Percentiles rank a stretch among this genome's conserved stretches.
These are phyloP conservation scores for Agrochola lota DNA, from an alignment of 2,888 invertebrate species.

Conservation along the genomic window DNA sequence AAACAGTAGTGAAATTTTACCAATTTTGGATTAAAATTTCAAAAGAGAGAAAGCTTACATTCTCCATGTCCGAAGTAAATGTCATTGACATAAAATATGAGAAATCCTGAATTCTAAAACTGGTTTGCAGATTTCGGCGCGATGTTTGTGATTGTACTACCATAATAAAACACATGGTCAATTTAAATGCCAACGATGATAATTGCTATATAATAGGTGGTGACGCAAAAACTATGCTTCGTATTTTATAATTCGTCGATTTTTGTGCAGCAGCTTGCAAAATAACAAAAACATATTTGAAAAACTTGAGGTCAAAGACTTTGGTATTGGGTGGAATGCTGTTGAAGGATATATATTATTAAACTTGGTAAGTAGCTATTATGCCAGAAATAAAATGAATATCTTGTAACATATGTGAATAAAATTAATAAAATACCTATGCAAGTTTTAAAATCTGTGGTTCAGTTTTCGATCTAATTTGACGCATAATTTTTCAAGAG, in stretches of 20 bases:
- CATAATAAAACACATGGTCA: slow-evolving; percentile 32
- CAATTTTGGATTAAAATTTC: slow-evolving; percentile 29
- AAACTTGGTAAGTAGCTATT: not conserved
- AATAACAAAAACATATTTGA: not conserved
- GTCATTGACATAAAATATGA: slow-evolving; percentile 33
- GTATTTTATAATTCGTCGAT: slow-evolving; percentile 27
- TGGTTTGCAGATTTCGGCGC: slow-evolving; percentile 26
- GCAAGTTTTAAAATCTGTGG: not conserved
- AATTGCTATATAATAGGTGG: slow-evolving; percentile 30
- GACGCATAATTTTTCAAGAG: not conserved
- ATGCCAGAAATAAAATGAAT: too few species aligned
- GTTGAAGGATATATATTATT: slow-evolving; percentile 14
- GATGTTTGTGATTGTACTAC: slow-evolving; percentile 27
- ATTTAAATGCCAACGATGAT: slow-evolving; percentile 43
- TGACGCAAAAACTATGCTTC: slow-evolving; percentile 34
- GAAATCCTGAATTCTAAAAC: slow-evolving; percentile 50
- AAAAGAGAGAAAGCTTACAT: slow-evolving; percentile 54
- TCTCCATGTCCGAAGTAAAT: slow-evolving; percentile 14
- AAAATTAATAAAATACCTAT: not conserved
- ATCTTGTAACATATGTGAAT: not conserved
- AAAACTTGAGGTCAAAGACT: slow-evolving; percentile 41
- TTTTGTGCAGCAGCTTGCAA: slow-evolving; percentile 17
- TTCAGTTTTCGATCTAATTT: not conserved
- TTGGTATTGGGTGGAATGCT: slow-evolving; percentile 10
- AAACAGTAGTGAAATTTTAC: not conserved